Evolutionary conservation across 92 coral and sea anemone species (phyloP).

Genomic region (Epizoanthus stellaris): DNA sequence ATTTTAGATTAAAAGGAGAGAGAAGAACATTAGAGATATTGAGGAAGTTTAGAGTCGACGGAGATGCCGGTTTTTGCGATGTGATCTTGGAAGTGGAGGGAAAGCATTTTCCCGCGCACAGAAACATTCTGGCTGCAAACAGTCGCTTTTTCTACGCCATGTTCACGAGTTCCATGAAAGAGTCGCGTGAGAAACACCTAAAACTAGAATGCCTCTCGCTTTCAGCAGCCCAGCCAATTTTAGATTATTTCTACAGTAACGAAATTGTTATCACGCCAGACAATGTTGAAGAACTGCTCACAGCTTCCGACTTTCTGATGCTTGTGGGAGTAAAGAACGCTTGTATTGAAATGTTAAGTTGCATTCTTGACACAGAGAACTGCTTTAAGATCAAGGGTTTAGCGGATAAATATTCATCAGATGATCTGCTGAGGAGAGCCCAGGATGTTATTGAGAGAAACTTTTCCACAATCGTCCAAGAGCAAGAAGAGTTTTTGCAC

Average conservation of each 20-base stretch:
- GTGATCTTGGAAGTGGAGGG: slow-evolving; percentile 77
- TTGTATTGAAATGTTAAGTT: slow-evolving; percentile 59
- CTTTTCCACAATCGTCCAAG: slow-evolving; percentile 52
- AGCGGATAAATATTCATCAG: slow-evolving; percentile 74
- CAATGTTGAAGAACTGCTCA: slow-evolving; percentile 61
- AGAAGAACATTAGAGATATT: not conserved
- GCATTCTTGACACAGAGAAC: slow-evolving; percentile 56
- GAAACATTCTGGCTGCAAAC: slow-evolving; percentile 80
- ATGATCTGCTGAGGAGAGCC: slow-evolving; percentile 50
- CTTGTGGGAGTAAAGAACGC: slow-evolving; percentile 70
- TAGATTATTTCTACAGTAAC: slow-evolving; percentile 80
- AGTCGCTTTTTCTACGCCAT: slow-evolving; percentile 82
- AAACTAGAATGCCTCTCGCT: slow-evolving; percentile 61
- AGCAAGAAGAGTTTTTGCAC: slow-evolving; percentile 67
- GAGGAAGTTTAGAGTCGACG: slow-evolving; percentile 70
- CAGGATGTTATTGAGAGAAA: slow-evolving; percentile 62
- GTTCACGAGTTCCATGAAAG: slow-evolving; percentile 86
- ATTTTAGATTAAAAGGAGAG: not conserved
- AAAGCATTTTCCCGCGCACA: slow-evolving; percentile 71
- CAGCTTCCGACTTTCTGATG: slow-evolving; percentile 68
- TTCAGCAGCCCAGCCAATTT: slow-evolving; percentile 64
- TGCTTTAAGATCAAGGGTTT: slow-evolving; percentile 70
- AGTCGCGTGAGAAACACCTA: slow-evolving; percentile 65
- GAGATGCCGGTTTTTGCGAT: slow-evolving; percentile 84
- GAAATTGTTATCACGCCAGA: slow-evolving; percentile 69